Percentiles rank a stretch among this genome's conserved stretches.
phyloP scores from a whole-genome alignment of 2,888 invertebrate species.

The Dioctria linearis region DNA sequence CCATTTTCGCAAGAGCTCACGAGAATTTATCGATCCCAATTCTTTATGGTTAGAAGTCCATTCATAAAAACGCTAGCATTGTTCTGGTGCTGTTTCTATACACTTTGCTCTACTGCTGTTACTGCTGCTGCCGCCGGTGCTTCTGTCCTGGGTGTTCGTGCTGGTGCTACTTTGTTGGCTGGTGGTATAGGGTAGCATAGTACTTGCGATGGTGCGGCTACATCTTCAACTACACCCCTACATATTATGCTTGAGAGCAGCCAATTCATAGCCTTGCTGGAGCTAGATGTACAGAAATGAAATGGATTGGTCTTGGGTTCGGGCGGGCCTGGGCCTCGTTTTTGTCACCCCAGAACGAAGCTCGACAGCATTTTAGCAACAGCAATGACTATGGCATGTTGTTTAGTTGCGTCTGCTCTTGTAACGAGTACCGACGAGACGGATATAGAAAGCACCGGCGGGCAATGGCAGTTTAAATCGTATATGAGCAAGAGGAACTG shows the following conservation, averaged over 20 bases:
- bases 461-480: slow-evolving; percentile 21
- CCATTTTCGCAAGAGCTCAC: slow-evolving; percentile 61
- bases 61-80: slow-evolving; percentile 70
- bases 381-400: slow-evolving; percentile 33
- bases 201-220: background rate
- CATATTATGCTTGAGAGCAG: slow-evolving; percentile 8
- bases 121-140: slow-evolving; percentile 33
- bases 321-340: slow-evolving; percentile 50
- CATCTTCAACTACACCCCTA: background rate
- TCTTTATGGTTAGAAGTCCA: slow-evolving; percentile 67
- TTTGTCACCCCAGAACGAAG: slow-evolving; percentile 28
- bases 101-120: background rate
- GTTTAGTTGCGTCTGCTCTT: slow-evolving; percentile 38
- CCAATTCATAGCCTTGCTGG: slow-evolving; percentile 3
- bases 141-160: slow-evolving; percentile 31
- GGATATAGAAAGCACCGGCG: slow-evolving; percentile 26
- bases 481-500: slow-evolving; percentile 36
- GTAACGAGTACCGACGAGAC: slow-evolving; percentile 4
- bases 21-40: slow-evolving; percentile 70
- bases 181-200: slow-evolving; percentile 11
- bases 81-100: slow-evolving; percentile 61
- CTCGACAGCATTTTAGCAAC: slow-evolving; percentile 39
- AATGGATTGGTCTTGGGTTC: slow-evolving; percentile 47
- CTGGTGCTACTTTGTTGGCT: slow-evolving; percentile 28
- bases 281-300: slow-evolving; percentile 34